Evolutionary conservation across 2,888 invertebrate species (phyloP).

Genomic region (Imbricaverruca yamaguchii): DNA sequence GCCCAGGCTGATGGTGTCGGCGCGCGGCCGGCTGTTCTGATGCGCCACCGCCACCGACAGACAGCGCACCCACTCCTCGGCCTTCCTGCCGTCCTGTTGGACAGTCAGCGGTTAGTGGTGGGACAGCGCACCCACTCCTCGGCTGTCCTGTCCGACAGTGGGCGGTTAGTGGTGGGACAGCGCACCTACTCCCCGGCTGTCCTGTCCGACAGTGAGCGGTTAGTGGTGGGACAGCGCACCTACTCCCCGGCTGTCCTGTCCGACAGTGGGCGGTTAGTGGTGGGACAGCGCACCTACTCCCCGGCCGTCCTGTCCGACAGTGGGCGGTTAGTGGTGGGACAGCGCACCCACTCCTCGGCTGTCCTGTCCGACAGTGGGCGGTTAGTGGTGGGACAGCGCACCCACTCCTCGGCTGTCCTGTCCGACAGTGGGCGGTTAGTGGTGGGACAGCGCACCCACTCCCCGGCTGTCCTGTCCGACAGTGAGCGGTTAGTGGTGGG

Average conservation of each 20-base stretch:
- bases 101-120: background rate
- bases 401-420: slow-evolving; percentile 92
- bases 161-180: background rate
- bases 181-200: background rate
- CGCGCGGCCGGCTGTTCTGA: slow-evolving; percentile 52
- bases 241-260: slow-evolving; percentile 89
- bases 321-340: too few species aligned
- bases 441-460: too few species aligned
- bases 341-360: too few species aligned
- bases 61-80: slow-evolving; percentile 94
- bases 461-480: background rate
- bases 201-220: too few species aligned
- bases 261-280: background rate
- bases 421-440: slow-evolving; percentile 38
- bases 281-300: too few species aligned
- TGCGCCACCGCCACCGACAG: slow-evolving; percentile 87
- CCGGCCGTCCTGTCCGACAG: too few species aligned
- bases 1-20: slow-evolving; percentile 19
- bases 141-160: background rate
- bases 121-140: too few species aligned
- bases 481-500: background rate
- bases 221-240: slow-evolving; percentile 64
- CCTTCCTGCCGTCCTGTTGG: slow-evolving; percentile 69
- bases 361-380: too few species aligned
- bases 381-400: slow-evolving; percentile 57